Base-by-base conservation (phyloP, 2,797 vertebrate genomes). In the Heteromormyrus szaboi region DNA sequence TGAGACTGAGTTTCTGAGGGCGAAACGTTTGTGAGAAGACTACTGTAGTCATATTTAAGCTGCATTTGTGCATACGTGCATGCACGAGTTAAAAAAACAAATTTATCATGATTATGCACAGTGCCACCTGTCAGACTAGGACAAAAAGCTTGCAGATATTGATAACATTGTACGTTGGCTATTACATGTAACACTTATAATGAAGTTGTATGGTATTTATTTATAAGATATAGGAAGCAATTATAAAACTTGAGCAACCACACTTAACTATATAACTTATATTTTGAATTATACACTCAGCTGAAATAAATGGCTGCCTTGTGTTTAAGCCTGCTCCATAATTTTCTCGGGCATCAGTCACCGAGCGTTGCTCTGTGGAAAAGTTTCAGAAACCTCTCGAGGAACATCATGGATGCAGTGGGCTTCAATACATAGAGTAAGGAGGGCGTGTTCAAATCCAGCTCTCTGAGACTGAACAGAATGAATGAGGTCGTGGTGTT, bases 251-350 rank as follows among this genome's bases (percentile, higher is more conserved):
- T 88, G 76, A 44, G 88, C 79, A 84, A 79, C n/a, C 54, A 81
- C 81, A 62, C 54, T 59, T 56, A 37, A 83, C 19, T 50, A 85
- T 85, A 85, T 50, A 50, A 14, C 83, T 85, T 85, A 85, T 85
- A 85, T 33, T 85, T 85, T 11, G n/a, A 85, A 9, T 85, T 51
- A 51, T 51, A 85, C 48, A 4, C 12, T 50, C 59, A 89, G 33
- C 50, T 76, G 50, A 89, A 89, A 89, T 89, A 89, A 89, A 89
- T 56, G 85, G 33, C 85, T 68, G n/a, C 33, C 3, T 37, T 51
- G 33, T 37, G 19, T 76, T 53, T 54, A 48, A 85, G 56, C 46
- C 81, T 22, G 56, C 76, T 59, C 54, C 41, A n/a, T 76, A 56
- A 19, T 79, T 53, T 76, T 48, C 84, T 86, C n/a, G 8, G 62